Evolutionary conservation across 2,888 invertebrate genomes (phyloP), one percentile per base, ranked within the genome.

Genomic region (Tiliacea aurago): DNA sequence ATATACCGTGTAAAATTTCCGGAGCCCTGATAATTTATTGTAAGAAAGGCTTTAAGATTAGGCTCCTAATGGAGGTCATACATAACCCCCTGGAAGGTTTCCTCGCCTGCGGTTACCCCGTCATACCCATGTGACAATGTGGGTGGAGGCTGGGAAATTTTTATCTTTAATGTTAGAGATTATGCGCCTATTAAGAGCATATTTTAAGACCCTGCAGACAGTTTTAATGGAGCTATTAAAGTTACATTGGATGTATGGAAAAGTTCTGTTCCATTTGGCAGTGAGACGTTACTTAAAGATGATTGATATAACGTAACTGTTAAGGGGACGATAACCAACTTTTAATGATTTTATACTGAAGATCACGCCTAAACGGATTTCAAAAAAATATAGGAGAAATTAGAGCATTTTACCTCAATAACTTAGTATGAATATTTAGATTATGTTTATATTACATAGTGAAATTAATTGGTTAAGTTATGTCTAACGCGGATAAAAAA

Each of bases 21-120:
- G 79, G 84, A 83, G 86, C 88, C 89, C 85, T 89, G 90, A 93
- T 94, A 94, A 94, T 93, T 93, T 94, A 94, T 92, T 68, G 91
- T 91, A 90, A 91, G 92, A 90, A 93, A 92, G 93, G 93, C 91
- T 94, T 91, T 87, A 91, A 93, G 94, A 94, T 95, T 95, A 94
- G 91, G 91, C 90, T 87, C 89, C 87, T 94, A 94, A 94, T 94
- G 91, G 92, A 87, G 87, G 90, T 89, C 90, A 92, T 95, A 94
- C 90, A 91, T 94, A 90, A 95, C 93, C 79, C 93, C 82, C 83
- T 84, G 85, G 85, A 86, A 85, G 87, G 84, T 69, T 84, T 79
- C 74, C 81, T 76, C 73, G 76, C 71, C 70, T 63, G 83, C 70
- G 87, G 86, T 83, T 79, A 71, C 51, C 76, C 76, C 76, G 80